Conservation (phyloP, 2,888 invertebrate species). For the Microplitis manilae region DNA sequence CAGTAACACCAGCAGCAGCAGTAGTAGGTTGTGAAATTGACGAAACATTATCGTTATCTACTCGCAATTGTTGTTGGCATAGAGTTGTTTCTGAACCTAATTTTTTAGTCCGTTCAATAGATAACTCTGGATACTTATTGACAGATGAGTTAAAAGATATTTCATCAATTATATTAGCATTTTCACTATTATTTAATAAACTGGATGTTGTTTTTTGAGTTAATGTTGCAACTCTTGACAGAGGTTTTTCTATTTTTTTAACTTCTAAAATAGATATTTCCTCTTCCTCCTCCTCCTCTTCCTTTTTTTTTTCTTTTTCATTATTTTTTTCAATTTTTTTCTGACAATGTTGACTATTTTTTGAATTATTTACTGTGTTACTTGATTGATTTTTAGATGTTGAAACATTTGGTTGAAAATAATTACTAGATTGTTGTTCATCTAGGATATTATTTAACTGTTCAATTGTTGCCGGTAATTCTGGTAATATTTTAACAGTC, state of each 20-base stretch:
- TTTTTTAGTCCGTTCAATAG: neutral
- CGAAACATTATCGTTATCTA: neutral
- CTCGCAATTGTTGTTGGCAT: too few relatives aligned
- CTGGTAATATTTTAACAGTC: constrained; percentile 19
- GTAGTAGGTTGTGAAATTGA: too few relatives aligned
- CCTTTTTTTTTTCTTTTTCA: too few relatives aligned
- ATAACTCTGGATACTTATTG: neutral
- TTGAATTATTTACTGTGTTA: too few relatives aligned
- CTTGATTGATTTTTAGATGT: too few relatives aligned
- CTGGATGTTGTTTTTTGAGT: too few relatives aligned
- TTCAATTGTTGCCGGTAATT: constrained; percentile 4
- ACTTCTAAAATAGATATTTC: neutral
- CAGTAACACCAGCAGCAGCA: too few relatives aligned
- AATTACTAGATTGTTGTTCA: constrained; percentile 26
- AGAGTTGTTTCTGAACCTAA: neutral
- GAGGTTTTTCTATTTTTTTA: neutral
- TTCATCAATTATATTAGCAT: too few relatives aligned
- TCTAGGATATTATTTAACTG: constrained; percentile 26
- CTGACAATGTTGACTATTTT: neutral
- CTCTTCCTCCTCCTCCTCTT: neutral
- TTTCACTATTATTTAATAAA: too few relatives aligned
- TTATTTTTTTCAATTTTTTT: too few relatives aligned
- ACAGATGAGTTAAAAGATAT: neutral
- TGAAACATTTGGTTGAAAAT: too few relatives aligned
- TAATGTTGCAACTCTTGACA: neutral